Evolutionary conservation across 2,113 vertebrate genomes (phyloP), one percentile per base, ranked within the genome.

Genomic region (Mirounga angustirostris): DNA sequence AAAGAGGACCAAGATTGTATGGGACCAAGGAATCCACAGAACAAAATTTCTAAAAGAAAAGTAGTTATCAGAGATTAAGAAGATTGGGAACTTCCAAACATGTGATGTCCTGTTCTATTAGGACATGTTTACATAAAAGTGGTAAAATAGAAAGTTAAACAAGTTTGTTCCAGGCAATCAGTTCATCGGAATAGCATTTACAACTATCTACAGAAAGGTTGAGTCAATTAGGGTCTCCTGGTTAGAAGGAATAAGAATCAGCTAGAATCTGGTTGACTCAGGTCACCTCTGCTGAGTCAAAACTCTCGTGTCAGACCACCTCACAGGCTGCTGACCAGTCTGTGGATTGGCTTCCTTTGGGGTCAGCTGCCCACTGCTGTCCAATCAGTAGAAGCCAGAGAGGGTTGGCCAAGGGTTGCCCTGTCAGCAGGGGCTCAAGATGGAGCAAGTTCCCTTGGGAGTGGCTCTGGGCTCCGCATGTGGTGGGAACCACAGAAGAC

Each of bases 191-290:
- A 76, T 21, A 74, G 56, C 10, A 5, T 24, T 76, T 26, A 52
- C 9, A 28, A 43, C 73, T 36, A 59, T 56, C 52, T 92, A 63
- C 74, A 87, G 84, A 80, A 59, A 87, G 69, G 26, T 9, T 97
- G 87, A 94, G 95, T 97, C 92, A 94, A 11, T 84, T 52, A 76
- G 61, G 56, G 30, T 92, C 52, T 80, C 69, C 80, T 46, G 26
- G 14, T 90, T 82, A 94, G 78, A 96, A 88, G 33, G 11, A 93
- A 80, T 28, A 93, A 95, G 85, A 84, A 80, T 94, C 85, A 84
- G 16, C 67, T 94, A 87, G 95, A 90, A 87, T 88, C 80, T 88
- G 22, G 30, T 74, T 98, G 89, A 90, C 89, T 97, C 28, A 95
- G 36, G 61, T 90, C 59, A 61, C n/a, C 79, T 87, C 84, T 83